Evolutionary conservation across 2,888 invertebrate species (phyloP), one percentile per base, ranked within the genome.

Genomic region (Dicycla oo): DNA sequence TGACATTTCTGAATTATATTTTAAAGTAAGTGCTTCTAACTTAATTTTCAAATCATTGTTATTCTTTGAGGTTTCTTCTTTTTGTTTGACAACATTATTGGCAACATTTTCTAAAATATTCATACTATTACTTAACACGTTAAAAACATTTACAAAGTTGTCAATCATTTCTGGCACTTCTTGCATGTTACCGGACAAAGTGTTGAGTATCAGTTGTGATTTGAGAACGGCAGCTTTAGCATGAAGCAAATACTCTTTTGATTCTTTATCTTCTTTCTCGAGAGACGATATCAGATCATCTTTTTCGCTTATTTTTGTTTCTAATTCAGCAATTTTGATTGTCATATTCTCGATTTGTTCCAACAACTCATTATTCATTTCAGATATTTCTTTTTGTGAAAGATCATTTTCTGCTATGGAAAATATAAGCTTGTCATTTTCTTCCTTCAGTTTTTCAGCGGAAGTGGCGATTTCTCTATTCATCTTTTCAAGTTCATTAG

Each of bases 121-220:
- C 56, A 94, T 84, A 60, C 83, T 89, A 49, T 87, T 85, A 78
- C 83, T 83, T 61, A 94, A 75, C 10, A 78, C 71, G 26, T 83
- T 88, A 62, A 92, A 90, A 53, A 90, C 81, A 51, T 83, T 82
- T 26, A 87, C 86, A 78, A 91, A 87, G 82, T 88, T 88, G 23
- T 91, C 90, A 49, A 90, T 83, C 43, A 88, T 70, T 61, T 88
- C 84, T 30, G 91, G 91, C 45, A 91, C 81, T 78, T 90, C 89
- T 75, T 84, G 83, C 58, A 88, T 85, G 63, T 91, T 88, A 40
- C 88, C 89, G 26, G 91, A 87, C 70, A 93, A 78, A 70, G 88
- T 84, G 5, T 69, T 61, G 20, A 92, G 83, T 68, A 93, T 88
- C 60, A 84, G 81, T 76, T 91, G 86, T 60, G 91, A 61, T 83